phyloP scores from a whole-genome alignment of 2,797 vertebrate genomes.

The Lepus oiostolus region DNA sequence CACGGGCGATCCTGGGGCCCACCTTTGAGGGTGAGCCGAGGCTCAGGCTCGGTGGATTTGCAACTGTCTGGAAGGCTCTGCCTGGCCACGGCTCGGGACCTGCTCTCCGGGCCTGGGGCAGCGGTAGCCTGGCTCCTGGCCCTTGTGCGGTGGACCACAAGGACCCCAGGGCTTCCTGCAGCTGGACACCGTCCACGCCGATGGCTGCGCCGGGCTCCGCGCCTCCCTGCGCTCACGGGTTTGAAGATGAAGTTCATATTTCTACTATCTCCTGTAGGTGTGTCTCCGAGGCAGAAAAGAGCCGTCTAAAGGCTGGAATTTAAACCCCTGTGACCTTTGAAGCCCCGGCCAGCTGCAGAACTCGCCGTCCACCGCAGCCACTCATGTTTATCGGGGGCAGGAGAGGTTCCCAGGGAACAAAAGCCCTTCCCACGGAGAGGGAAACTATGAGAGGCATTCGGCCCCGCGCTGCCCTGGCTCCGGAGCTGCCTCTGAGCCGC shows the following conservation, averaged over 20 bases:
- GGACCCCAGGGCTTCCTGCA: background rate
- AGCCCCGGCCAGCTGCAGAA: constrained; percentile 74
- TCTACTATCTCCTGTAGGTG: constrained; percentile 52
- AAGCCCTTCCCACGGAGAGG: constrained; percentile 76
- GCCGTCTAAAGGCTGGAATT: constrained; percentile 52
- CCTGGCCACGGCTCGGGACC: background rate
- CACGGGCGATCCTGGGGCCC: background rate
- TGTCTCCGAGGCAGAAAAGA: constrained; percentile 13
- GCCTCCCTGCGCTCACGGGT: constrained; percentile 1
- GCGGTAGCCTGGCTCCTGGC: background rate
- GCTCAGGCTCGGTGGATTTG: background rate
- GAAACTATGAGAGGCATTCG: constrained; percentile 77
- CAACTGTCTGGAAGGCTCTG: background rate
- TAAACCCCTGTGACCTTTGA: constrained; percentile 71
- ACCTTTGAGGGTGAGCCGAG: background rate
- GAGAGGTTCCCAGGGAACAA: constrained; percentile 38
- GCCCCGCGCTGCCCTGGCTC: constrained; percentile 20
- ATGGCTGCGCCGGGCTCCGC: background rate
- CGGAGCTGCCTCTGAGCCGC: constrained; percentile 16
- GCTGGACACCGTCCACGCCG: background rate
- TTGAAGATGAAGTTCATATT: constrained; percentile 71
- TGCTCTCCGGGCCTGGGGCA: background rate
- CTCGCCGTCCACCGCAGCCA: constrained; percentile 23
- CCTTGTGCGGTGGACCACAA: rapidly evolving
- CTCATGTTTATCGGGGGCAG: constrained; percentile 55